Conservation (phyloP, 1,140 invertebrate genomes). For the Brevipalpus yothersi region DNA sequence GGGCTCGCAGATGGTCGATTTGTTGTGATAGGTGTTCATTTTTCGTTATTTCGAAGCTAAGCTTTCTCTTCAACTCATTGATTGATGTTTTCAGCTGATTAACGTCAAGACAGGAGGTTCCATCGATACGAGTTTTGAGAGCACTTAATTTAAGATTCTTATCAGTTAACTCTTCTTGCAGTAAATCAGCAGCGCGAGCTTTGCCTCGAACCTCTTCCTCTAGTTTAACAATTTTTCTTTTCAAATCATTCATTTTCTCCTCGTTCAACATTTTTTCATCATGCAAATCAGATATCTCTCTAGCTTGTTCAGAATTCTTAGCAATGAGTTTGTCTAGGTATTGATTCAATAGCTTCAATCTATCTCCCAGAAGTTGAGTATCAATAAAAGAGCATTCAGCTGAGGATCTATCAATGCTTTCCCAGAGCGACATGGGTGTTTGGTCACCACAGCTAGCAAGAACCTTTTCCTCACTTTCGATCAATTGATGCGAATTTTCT, state of each 20-base stretch:
- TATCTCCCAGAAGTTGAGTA: neutral
- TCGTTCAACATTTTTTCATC: neutral
- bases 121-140: conserved; percentile 1
- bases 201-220: neutral
- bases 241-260: neutral
- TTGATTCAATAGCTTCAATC: neutral
- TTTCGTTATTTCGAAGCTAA: neutral
- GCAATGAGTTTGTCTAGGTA: neutral
- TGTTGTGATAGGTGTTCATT: neutral
- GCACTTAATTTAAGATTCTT: conserved; percentile 5
- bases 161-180: conserved; percentile 5
- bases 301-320: neutral
- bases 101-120: neutral
- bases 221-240: neutral
- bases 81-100: neutral
- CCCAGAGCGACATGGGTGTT: neutral
- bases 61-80: neutral
- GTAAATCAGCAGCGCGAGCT: neutral
- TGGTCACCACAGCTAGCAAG: neutral
- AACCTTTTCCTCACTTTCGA: neutral
- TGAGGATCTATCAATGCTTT: neutral
- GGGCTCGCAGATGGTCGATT: neutral
- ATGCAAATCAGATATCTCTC: neutral
- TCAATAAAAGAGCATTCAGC: conserved; percentile 1
- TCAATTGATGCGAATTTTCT: neutral